These are phyloP conservation scores for Blastomussa wellsi DNA, from an alignment of 92 coral and sea anemone genomes.

Conservation along the genomic window DNA sequence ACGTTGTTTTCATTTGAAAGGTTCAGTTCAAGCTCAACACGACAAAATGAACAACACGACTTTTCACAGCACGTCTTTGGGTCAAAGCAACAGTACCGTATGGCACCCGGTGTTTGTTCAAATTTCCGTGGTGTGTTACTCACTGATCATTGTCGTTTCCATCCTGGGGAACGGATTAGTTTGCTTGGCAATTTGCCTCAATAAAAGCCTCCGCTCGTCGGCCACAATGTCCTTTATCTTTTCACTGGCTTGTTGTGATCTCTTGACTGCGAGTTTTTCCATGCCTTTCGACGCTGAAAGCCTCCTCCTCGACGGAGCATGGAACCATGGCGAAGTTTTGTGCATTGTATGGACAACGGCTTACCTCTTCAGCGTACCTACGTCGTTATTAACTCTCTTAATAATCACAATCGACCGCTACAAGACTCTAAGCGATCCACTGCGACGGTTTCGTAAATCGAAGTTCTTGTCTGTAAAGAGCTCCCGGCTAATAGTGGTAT, in stretches of 20 bases:
- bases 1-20: background rate
- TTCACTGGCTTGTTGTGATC: constrained; percentile 86
- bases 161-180: constrained; percentile 82
- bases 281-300: constrained; percentile 90
- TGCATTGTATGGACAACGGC: constrained; percentile 88
- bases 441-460: constrained; percentile 70
- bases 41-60: constrained; percentile 32
- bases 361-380: constrained; percentile 87
- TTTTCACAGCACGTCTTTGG: constrained; percentile 1
- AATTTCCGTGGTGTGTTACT: constrained; percentile 4
- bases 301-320: constrained; percentile 50
- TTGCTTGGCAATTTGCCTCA: constrained; percentile 74
- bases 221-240: constrained; percentile 85
- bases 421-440: constrained; percentile 89
- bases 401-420: constrained; percentile 90
- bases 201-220: constrained; percentile 68
- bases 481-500: constrained; percentile 64
- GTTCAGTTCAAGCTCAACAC: background rate
- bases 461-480: constrained; percentile 68
- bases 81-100: background rate
- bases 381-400: constrained; percentile 80
- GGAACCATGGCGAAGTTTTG: constrained; percentile 68
- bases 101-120: constrained; percentile 19
- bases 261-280: constrained; percentile 76
- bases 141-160: constrained; percentile 55